Percentiles rank a stretch among this genome's conserved stretches.
These are phyloP conservation scores for Clitarchus hookeri DNA, from an alignment of 2,888 invertebrate species.

Conservation along the genomic window DNA sequence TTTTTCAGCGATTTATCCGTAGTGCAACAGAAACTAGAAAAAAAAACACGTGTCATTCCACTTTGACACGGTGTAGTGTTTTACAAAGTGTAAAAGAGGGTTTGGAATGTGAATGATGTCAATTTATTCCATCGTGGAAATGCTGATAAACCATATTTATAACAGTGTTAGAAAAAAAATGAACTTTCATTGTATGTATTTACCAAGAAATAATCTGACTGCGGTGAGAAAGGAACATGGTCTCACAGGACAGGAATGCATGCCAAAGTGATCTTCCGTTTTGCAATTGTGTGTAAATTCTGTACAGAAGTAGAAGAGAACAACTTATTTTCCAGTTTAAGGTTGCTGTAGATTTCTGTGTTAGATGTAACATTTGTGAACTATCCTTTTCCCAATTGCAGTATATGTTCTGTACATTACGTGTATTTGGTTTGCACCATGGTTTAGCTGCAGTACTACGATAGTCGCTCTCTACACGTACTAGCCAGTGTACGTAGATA, in stretches of 20 bases:
- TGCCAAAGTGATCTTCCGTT: conserved; percentile 1
- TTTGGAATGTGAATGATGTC: conserved; percentile 1
- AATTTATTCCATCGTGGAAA: neutral
- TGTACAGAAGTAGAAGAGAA: neutral
- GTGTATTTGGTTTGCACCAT: no score
- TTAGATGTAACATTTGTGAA: neutral
- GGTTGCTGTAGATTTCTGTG: neutral
- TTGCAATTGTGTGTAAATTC: neutral
- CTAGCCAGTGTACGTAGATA: neutral
- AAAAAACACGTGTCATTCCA: neutral
- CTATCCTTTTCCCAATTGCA: neutral
- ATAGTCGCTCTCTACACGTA: neutral
- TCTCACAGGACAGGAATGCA: neutral
- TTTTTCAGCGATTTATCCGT: neutral
- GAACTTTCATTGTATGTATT: neutral
- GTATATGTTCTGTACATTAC: neutral
- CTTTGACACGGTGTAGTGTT: neutral
- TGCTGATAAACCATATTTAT: neutral
- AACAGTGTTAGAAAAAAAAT: neutral
- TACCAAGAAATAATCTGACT: neutral
- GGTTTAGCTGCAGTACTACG: neutral
- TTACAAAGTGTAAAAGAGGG: neutral
- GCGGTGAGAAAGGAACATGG: neutral
- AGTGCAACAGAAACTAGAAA: neutral
- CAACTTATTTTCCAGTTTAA: neutral